Percentiles rank a stretch among this genome's conserved stretches.
Evolutionary conservation across 2,113 vertebrate species (phyloP).

Genomic region (Noctilio leporinus): DNA sequence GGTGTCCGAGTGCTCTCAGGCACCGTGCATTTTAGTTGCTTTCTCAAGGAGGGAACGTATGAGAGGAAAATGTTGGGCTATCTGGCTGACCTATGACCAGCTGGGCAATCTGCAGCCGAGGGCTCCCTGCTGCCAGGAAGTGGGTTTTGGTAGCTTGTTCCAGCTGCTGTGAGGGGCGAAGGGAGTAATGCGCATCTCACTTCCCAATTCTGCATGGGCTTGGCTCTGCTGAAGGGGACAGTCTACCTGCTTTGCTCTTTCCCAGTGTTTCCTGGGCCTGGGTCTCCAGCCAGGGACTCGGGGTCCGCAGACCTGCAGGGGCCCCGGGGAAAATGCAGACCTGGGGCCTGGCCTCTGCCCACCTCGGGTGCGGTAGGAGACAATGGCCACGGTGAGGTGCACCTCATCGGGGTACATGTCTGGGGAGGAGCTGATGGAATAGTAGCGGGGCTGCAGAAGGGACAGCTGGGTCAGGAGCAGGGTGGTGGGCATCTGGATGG

Average conservation of each 20-base stretch:
- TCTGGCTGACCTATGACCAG: too few species aligned
- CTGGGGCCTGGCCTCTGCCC: accelerated
- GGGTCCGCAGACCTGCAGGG: not conserved
- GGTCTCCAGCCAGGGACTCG: not conserved
- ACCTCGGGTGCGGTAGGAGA: slow-evolving; percentile 94
- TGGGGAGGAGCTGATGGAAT: slow-evolving; percentile 98
- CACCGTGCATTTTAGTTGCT: not conserved
- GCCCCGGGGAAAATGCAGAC: not conserved
- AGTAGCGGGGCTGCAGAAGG: slow-evolving; percentile 94
- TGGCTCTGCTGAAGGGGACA: not conserved
- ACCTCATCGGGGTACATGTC: slow-evolving; percentile 92
- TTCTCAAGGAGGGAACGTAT: not conserved
- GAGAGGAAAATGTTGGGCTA: accelerated
- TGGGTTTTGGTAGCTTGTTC: not conserved
- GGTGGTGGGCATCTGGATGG: slow-evolving; percentile 92
- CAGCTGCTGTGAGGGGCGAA: too few species aligned
- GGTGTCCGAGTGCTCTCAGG: not conserved
- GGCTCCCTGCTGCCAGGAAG: accelerated
- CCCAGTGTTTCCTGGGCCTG: not conserved
- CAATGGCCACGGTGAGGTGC: slow-evolving; percentile 95
- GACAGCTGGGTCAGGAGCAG: slow-evolving; percentile 96
- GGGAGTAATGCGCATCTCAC: not conserved
- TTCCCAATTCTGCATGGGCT: not conserved
- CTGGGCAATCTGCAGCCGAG: not conserved
- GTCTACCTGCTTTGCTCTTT: not conserved